Evolutionary conservation across 2,888 invertebrate genomes (phyloP), one percentile per base, ranked within the genome.

Genomic region (Tipula confusa): DNA sequence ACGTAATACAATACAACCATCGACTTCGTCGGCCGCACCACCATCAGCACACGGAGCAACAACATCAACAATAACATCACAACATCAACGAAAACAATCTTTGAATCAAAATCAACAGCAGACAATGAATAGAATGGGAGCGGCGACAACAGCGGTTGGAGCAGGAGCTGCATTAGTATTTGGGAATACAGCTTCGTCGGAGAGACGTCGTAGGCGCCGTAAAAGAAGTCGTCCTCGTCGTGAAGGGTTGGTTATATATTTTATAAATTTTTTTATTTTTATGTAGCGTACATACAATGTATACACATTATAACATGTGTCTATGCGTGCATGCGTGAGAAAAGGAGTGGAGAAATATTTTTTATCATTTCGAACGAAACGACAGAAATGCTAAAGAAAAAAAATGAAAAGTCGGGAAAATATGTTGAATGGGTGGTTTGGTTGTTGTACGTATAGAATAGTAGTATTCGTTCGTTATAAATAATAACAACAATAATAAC

Each of bases 161-260:
- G 36, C 33, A 82, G 33, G 36, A 82, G 82, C 82, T 33, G 82
- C 82, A 29, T 29, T 80, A 7, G 80, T 80, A 29, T 80, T 82
- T 48, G 83, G 83, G 29, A 83, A 83, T 83, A 89, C 89, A 48
- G 88, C 89, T 1, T 89, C 89, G 7, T 89, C 89, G 36, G 89
- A 89, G 84, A 86, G 89, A 4, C 86, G 89, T 4, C 86, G 89
- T 64, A 87, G 89, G 36, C 86, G 89, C 29, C 86, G 89, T 9
- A 87, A 88, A 33, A 89, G 89, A 85, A 88, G 89, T 83, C 87
- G 89, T 1, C 88, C 89, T 38, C 87, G 89, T 82, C 87, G 89
- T 15, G 87, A 86, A 86, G 87, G 86, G 84, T 88, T 88, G 2
- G 43, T 82, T 82, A 36, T 82, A 11, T n/a, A 24, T 11, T 79